Base-by-base conservation (phyloP, 2,113 vertebrate species). In the Oplegnathus fasciatus region DNA sequence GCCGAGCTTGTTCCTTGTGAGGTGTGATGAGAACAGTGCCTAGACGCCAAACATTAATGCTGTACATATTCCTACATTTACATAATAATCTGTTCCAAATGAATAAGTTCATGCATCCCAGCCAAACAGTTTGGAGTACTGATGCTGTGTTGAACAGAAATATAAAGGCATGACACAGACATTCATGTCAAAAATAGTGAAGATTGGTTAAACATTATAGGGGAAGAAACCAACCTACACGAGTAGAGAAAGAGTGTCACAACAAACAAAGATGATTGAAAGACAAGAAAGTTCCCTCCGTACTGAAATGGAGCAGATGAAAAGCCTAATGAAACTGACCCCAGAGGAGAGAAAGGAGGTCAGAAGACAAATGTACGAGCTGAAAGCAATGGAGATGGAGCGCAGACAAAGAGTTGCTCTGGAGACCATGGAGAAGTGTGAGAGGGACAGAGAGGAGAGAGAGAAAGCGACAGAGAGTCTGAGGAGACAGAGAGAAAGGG, bases 1-100 rank as follows among this genome's bases (percentile, higher is more conserved):
- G 77, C 54, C 73, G 77, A 55, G 30, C 46, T 68, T 67, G 44
- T 72, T 73, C 55, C 64, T 37, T 28, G 50, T 34, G n/a, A 9
- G 4, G 44, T 7, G 52, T 68, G 72, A 81, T 68, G 54, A 73
- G 44, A 22, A 62, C 26, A 42, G 75, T 6, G 50, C 17, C 22
- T 17, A 22, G 37, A 37, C 4, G 18, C 22, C n/a, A 75, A 75
- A 77, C 42, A 50, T 14, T 6, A 71, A 34, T 30, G 44, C 28
- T 48, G 52, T 42, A 77, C 60, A 86, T 65, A 65, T 26, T 66
- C 6, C 22, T 3, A 40, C 30, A 44, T 80, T 58, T 46, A 58
- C 70, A 74, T 60, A 42, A 71, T 78, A 55, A 66, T 58, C 17
- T 22, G 55, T n/a, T 30, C 40, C 50, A 78, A 37, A 68, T 28